A percentile compares a stretch with the other conserved stretches of the same genome.
Conservation (phyloP, 2,797 vertebrate genomes). For the Takifugu rubripes region DNA sequence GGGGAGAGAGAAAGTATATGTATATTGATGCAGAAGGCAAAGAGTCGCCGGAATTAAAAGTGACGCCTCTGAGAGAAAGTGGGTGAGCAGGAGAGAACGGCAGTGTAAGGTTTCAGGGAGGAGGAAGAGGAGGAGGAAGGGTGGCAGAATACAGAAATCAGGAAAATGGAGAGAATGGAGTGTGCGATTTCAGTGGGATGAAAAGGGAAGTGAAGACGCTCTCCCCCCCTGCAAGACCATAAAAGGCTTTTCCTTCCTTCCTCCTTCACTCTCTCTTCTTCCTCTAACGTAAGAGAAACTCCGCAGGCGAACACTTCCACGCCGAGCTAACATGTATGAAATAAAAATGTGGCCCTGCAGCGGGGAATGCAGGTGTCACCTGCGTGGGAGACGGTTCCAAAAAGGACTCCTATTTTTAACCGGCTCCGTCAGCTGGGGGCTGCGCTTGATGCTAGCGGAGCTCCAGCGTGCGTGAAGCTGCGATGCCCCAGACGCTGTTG, state of each 20-base stretch:
- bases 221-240: slow-evolving; percentile 33
- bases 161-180: slow-evolving; percentile 46
- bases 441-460: slow-evolving; percentile 38
- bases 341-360: slow-evolving; percentile 30
- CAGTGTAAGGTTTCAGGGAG: slow-evolving; percentile 24
- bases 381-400: slow-evolving; percentile 54
- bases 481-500: slow-evolving; percentile 27
- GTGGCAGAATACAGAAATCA: slow-evolving; percentile 25
- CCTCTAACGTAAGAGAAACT: slow-evolving; percentile 4
- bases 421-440: slow-evolving; percentile 31
- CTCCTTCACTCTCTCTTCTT: slow-evolving; percentile 9
- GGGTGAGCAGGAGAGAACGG: slow-evolving; percentile 37
- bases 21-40: slow-evolving; percentile 58
- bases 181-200: slow-evolving; percentile 45
- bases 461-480: slow-evolving; percentile 48
- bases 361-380: slow-evolving; percentile 48
- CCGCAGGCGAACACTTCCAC: slow-evolving; percentile 9
- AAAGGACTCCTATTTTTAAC: slow-evolving; percentile 64
- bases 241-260: slow-evolving; percentile 52
- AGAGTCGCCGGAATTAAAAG: slow-evolving; percentile 55
- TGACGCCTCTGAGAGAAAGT: slow-evolving; percentile 51
- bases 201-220: slow-evolving; percentile 42
- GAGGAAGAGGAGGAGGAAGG: slow-evolving; percentile 2
- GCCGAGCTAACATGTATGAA: slow-evolving; percentile 24
- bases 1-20: slow-evolving; percentile 40